A percentile compares a stretch with the other conserved stretches of the same genome.
These are phyloP conservation scores for Xanthorhoe designata DNA, from an alignment of 2,888 invertebrate species.

Conservation along the genomic window DNA sequence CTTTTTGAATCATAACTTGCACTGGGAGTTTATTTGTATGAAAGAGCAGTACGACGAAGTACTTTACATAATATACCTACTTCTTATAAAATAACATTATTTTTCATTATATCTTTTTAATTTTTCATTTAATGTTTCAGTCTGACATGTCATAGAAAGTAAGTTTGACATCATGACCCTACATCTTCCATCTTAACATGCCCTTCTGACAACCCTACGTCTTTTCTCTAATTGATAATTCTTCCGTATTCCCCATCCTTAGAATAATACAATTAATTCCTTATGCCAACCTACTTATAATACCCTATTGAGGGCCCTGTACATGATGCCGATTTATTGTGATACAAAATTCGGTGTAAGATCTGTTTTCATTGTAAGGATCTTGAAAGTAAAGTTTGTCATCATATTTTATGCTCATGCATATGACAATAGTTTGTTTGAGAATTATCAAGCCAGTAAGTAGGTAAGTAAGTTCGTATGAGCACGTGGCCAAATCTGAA, in stretches of 20 bases:
- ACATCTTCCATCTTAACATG: conserved; percentile 2
- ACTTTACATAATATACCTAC: too few relatives aligned
- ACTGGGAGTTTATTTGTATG: not conserved
- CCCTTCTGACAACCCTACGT: conserved; percentile 44
- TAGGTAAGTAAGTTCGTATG: too few relatives aligned
- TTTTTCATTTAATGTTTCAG: not conserved
- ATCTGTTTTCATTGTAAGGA: conserved; percentile 10
- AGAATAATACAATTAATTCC: conserved; percentile 86
- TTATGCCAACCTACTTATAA: conserved; percentile 77
- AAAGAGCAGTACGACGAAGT: not conserved
- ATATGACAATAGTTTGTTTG: too few relatives aligned
- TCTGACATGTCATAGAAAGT: not conserved
- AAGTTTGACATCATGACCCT: not conserved
- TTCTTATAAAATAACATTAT: too few relatives aligned
- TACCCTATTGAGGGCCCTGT: conserved; percentile 62
- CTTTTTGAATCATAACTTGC: conserved; percentile 2
- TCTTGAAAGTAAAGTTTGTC: not conserved
- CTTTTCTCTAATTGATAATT: conserved; percentile 84
- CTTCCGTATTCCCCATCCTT: conserved; percentile 80
- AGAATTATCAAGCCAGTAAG: too few relatives aligned
- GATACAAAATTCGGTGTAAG: conserved; percentile 18
- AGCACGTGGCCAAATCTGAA: too few relatives aligned
- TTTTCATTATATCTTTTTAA: too few relatives aligned
- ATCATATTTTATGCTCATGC: not conserved
- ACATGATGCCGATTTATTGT: conserved; percentile 44